Evolutionary conservation across 2,888 invertebrate species (phyloP), one percentile per base, ranked within the genome.

Genomic region (Oxyteleia sp.): DNA sequence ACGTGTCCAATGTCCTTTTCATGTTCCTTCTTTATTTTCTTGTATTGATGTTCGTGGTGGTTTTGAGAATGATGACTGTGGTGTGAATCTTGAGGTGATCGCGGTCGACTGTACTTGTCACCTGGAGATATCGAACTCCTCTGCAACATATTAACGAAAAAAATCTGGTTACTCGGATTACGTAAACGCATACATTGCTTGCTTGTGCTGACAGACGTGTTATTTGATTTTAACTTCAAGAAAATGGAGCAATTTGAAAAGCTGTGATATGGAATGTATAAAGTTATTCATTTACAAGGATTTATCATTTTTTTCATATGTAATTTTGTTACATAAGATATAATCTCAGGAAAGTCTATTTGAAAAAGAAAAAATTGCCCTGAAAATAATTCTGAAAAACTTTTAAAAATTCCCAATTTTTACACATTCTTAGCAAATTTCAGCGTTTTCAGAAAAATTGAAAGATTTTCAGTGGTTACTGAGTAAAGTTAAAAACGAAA

Each of bases 71-170:
- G 96, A 89, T 95, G 95, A 61, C 90, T 87, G 88, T 96, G 96
- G 90, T 95, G 95, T 74, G 94, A 93, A 90, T 96, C 96, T 72
- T 95, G 95, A 20, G 97, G 96, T 93, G 96, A 96, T 93, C 97
- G 94, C 90, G 97, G 96, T 93, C 97, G 95, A 64, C 89, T 93
- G 93, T 97, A 97, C 93, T 97, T 97, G 93, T 97, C 97, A 80
- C 96, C 97, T 29, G 97, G 97, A 84, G 97, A 97, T 94, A 97
- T 97, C 89, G 97, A 97, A 94, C 96, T 97, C 93, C 96, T 95
- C 97, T 97, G 95, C 81, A 94, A 83, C 87, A 85, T 79, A 57
- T 81, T 43, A 63, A 57, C 10, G 47, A 55, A 72, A 72, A 68
- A 59, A 47, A 13, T 26, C 7, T 38, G 63, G 29, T 71, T 64